These are phyloP conservation scores for Excalfactoria chinensis DNA, from an alignment of 2,113 vertebrate genomes.

Conservation along the genomic window DNA sequence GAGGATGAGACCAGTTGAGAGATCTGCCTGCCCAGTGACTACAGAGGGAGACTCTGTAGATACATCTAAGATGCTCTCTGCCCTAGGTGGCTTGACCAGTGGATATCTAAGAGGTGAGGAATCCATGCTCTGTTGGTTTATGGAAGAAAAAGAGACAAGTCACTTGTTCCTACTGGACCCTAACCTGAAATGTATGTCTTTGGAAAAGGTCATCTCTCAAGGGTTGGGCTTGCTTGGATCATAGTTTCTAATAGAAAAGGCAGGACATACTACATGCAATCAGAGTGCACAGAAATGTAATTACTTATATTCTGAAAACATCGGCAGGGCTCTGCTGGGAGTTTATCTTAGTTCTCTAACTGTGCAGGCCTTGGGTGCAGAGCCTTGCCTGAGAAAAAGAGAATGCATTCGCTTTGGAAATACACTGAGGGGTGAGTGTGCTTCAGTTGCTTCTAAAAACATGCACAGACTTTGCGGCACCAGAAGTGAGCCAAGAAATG, in stretches of 20 bases:
- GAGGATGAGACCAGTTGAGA: neutral
- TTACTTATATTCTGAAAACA: neutral
- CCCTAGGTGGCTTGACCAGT: neutral
- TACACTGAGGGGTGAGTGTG: neutral
- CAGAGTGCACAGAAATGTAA: neutral
- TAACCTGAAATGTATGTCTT: neutral
- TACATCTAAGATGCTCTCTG: neutral
- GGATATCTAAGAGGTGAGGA: neutral
- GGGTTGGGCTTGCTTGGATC: neutral
- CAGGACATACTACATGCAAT: neutral
- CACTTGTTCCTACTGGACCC: neutral
- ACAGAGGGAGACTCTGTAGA: neutral
- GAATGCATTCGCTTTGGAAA: neutral
- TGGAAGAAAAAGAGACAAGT: neutral
- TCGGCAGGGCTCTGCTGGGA: neutral
- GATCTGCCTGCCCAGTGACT: neutral
- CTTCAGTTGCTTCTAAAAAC: neutral
- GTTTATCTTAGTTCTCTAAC: neutral
- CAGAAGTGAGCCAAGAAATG: neutral
- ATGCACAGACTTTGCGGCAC: neutral
- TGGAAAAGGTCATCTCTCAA: neutral
- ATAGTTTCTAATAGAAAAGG: fast-evolving
- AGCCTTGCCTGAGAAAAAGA: neutral
- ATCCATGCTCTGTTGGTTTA: neutral
- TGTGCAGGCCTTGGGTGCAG: neutral